phyloP scores from a whole-genome alignment of 2,797 vertebrate genomes.

The Hyperoplus immaculatus region DNA sequence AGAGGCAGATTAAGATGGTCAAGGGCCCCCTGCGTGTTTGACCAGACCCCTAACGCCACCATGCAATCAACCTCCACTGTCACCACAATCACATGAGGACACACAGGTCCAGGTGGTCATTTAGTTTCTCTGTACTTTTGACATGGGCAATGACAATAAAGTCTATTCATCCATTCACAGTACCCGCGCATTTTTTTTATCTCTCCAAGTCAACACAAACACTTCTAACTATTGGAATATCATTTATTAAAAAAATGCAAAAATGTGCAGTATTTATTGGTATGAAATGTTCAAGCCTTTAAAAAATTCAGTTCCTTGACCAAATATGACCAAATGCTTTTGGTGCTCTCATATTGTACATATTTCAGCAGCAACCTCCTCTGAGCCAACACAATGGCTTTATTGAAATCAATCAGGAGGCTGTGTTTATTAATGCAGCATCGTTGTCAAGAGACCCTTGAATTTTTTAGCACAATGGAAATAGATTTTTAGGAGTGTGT shows the following conservation, averaged over 20 bases:
- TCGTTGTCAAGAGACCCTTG: not conserved
- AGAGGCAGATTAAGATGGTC: conserved; percentile 6
- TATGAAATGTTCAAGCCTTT: too few species aligned
- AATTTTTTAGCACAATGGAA: conserved; percentile 3
- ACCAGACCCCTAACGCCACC: not conserved
- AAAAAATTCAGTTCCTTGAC: too few species aligned
- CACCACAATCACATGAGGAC: not conserved
- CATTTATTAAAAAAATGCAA: too few species aligned
- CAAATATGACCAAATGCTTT: too few species aligned
- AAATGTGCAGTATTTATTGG: too few species aligned
- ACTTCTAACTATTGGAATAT: too few species aligned
- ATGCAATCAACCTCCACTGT: not conserved
- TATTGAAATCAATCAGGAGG: not conserved
- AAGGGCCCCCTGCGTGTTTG: not conserved
- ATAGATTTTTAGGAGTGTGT: not conserved
- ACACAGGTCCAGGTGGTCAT: not conserved
- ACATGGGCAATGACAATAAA: too few species aligned
- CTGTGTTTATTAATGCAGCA: not conserved
- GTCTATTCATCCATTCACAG: too few species aligned
- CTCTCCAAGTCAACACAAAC: too few species aligned
- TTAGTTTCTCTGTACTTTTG: too few species aligned
- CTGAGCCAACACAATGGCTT: not conserved
- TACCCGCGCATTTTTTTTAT: too few species aligned
- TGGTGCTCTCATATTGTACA: too few species aligned
- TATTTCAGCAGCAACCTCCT: not conserved